Base-by-base conservation (phyloP, 2,797 vertebrate genomes). In the Falco cherrug region DNA sequence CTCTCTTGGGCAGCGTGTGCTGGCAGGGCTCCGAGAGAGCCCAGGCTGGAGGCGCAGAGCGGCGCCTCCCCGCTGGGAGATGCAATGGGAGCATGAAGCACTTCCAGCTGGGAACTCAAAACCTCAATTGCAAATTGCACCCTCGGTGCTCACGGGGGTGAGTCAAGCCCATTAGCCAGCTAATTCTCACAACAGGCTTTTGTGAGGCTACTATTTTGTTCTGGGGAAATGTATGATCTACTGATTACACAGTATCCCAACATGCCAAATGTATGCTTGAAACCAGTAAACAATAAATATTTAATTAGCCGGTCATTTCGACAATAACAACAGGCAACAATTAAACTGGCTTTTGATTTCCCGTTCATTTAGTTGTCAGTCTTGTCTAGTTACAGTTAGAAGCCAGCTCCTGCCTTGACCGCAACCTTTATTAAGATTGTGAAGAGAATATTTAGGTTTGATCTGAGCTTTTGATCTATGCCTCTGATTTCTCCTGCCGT, bases 211-310 rank as follows among this genome's bases (percentile, higher is more conserved):
- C 86, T 79, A 24, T 90, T 95, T 91, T 83, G 29, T 90, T 88
- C 91, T 75, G 47, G 69, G 87, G 92, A 94, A 95, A 90, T 84
- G 80, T 64, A 91, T 79, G 94, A 95, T 95, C 90, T 73, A n/a
- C 90, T 95, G 95, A 97, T 97, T 94, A 95, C 89, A 84, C 71
- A 81, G 91, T 90, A 80, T 93, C 90, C 87, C 81, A 79, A 93
- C 71, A 64, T 84, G 93, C 91, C 91, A 96, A 97, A 91, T 94
- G 47, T 87, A 84, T 56, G 78, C 89, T 94, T 90, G 89, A 95
- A 96, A 96, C 87, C 95, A 93, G 93, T 95, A 97, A 96, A 96
- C 94, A 97, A 95, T 94, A 97, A 97, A 97, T 96, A 95, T 97
- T 96, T 97, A 97, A 97, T 97, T 97, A 96, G 92, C 86, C 3